Base-by-base conservation (phyloP, 2,113 vertebrate species). In the Otolemur garnettii region DNA sequence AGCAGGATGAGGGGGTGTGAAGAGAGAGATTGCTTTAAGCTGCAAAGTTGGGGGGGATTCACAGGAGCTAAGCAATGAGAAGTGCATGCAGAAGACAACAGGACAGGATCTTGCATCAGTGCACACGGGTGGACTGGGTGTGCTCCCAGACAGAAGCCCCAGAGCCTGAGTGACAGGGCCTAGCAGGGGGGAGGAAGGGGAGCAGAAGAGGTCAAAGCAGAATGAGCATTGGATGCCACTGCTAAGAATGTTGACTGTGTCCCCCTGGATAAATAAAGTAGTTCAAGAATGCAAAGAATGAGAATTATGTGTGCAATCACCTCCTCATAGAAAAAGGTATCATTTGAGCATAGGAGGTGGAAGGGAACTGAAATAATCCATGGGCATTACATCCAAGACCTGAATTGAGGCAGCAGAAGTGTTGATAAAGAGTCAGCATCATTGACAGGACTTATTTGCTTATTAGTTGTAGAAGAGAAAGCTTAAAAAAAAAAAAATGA, bases 311-410 rank as follows among this genome's bases (percentile, higher is more conserved):
- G 45, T 14, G 45, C 10, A 12, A 21, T 55, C 28, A n/a, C 38
- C 24, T 68, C 38, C 28, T 9, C 38, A 24, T 15, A 11, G 15
- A 35, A 64, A 64, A 50, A 42, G 42, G 4, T 7, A 2, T 7
- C 14, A 13, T 60, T 60, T 12, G n/a, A 57, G 14, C 12, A 2
- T 10, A 5, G 22, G 74, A 22, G 8, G 3, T 21, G 0, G 18
- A 62, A 53, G 9, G 19, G 21, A 60, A 66, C 6, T 9, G 24
- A 5, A 62, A 7, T 2, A 3, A 30, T 80, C 45, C 4, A 0
- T 8, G 0, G 5, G 9, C 38, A 14, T 7, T 1, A 4, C 6
- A 18, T n/a, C 12, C 2, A 10, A 42, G 33, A 26, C 6, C 55
- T 60, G 62, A 72, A 53, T 12, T 18, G 6, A 21, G 7, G 33